Evolutionary conservation across 2,888 invertebrate genomes (phyloP), one percentile per base, ranked within the genome.

Genomic region (Caenorhabditis sinica): DNA sequence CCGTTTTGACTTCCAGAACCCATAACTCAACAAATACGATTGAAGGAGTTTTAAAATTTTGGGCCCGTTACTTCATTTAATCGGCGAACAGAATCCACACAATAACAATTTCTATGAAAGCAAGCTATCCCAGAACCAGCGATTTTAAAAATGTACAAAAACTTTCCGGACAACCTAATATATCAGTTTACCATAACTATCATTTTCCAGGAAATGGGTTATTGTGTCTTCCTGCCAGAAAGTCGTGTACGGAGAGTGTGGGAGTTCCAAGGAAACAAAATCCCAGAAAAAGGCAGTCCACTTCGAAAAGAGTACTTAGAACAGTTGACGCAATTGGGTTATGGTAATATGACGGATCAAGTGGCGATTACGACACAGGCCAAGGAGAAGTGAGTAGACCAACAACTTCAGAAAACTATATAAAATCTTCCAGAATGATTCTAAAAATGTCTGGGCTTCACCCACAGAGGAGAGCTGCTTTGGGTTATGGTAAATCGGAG

Each of bases 311-410:
- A 92, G 25, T 92, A 90, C 79, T 74, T 92, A 77, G 90, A 89
- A 13, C 91, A 92, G 56, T 73, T 92, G 45, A 88, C 87, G 65
- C 88, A 89, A 69, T 65, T 91, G 45, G 92, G 92, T 43, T 92
- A 91, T 63, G 92, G 89, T 60, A 92, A 92, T 74, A 91, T 92
- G 91, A 92, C 91, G 1, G 90, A 90, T 83, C 89, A 90, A 77
- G 92, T 92, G 17, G 92, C 92, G 8, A 92, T 92, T 68, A 92
- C 92, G 5, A 92, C 92, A 0, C 91, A 91, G 56, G 90, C 92
- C 0, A 90, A 89, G 49, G 92, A 92, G 85, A 92, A 90, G 91
- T 91, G 30, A 71, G 87, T n/a, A 20, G 69, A 13, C 5, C 5
- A 33, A n/a, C 28, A 23, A 28, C 6, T 40, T n/a, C 15, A 58